Conservation (phyloP, 2,113 vertebrate genomes). For the Clarias gariepinus region DNA sequence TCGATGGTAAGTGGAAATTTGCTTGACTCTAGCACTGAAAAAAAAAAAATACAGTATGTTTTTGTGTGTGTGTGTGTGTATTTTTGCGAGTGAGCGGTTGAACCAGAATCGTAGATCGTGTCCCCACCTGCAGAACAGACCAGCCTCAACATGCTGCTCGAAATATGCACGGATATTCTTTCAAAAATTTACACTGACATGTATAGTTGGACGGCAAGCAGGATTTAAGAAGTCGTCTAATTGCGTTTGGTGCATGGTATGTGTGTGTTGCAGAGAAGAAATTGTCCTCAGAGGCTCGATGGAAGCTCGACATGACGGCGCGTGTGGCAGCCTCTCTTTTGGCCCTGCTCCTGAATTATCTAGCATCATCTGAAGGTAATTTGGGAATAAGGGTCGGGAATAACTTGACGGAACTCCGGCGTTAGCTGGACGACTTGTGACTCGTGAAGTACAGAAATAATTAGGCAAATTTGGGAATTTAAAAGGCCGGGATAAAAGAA, state of each 20-base stretch:
- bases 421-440: background rate
- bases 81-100: background rate
- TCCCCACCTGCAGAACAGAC: background rate
- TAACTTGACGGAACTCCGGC: too few relatives aligned
- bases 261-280: constrained; percentile 32
- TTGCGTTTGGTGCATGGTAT: background rate
- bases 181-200: background rate
- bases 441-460: background rate
- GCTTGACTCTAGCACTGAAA: background rate
- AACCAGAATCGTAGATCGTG: background rate
- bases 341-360: constrained; percentile 24
- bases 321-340: background rate
- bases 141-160: background rate
- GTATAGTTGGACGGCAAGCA: background rate
- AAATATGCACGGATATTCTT: background rate
- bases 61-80: background rate
- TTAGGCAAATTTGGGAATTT: background rate
- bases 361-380: constrained; percentile 40
- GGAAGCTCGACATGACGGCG: constrained; percentile 26
- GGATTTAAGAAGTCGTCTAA: background rate
- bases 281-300: constrained; percentile 3
- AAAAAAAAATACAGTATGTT: background rate
- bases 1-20: background rate
- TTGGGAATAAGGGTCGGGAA: background rate
- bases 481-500: background rate